phyloP scores from a whole-genome alignment of 2,113 vertebrate genomes.

The Apeltes quadracus region DNA sequence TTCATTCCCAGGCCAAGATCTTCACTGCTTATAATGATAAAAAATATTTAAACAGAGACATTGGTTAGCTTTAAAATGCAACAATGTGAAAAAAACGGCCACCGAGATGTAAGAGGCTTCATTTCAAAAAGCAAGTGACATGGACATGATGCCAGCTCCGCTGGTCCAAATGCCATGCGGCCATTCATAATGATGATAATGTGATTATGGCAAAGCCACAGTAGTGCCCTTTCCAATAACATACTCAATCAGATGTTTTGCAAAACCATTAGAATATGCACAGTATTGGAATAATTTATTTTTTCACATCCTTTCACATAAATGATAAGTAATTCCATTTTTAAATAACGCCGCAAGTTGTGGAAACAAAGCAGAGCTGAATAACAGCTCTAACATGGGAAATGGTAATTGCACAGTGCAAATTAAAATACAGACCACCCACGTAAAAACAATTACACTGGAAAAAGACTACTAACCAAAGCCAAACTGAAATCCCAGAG shows the following conservation, averaged over 20 bases:
- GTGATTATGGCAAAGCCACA: slow-evolving; percentile 43
- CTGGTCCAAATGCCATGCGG: slow-evolving; percentile 43
- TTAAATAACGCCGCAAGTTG: not conserved
- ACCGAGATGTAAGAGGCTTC: slow-evolving; percentile 17
- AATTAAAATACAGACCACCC: slow-evolving; percentile 46
- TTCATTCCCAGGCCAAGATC: slow-evolving; percentile 32
- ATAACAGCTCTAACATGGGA: slow-evolving; percentile 24
- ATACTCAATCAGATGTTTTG: slow-evolving; percentile 25
- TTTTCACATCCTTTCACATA: not conserved
- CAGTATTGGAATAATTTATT: not conserved
- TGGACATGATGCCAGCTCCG: slow-evolving; percentile 23
- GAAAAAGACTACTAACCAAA: not conserved
- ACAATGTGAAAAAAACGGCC: slow-evolving; percentile 42
- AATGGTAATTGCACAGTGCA: slow-evolving; percentile 28
- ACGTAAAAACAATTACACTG: slow-evolving; percentile 54
- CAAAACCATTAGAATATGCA: slow-evolving; percentile 53
- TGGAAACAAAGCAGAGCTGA: slow-evolving; percentile 1
- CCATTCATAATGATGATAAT: slow-evolving; percentile 58
- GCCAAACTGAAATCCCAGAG: slow-evolving; percentile 25
- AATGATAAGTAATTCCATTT: not conserved
- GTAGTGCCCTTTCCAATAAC: slow-evolving; percentile 27
- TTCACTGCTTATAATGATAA: slow-evolving; percentile 20
- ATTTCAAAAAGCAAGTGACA: slow-evolving; percentile 42
- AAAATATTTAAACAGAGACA: slow-evolving; percentile 35
- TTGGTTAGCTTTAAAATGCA: slow-evolving; percentile 28